Base-by-base conservation (phyloP, 2,888 invertebrate species). In the Trichogramma dendrolimi region DNA sequence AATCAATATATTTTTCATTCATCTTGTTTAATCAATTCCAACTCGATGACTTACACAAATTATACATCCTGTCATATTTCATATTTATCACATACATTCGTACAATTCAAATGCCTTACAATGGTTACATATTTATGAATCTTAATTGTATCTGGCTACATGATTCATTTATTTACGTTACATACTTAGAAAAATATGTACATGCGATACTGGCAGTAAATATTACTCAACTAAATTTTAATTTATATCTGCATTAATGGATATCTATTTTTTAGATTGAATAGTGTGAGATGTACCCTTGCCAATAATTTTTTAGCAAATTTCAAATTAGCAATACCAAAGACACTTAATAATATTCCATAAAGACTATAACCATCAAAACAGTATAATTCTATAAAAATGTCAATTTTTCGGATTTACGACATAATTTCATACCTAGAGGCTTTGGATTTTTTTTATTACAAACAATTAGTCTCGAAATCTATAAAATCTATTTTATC, bases 141-240 rank as follows among this genome's bases (percentile, higher is more conserved):
- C 61, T 61, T 61, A 64, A 60, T 43, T 62, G 55, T 64, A 65
- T 54, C 8, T 51, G 52, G 60, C 58, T 62, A 62, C 55, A 58
- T 65, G 27, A 41, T 57, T 54, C 57, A 52, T 50, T 41, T 14
- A 46, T 48, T 49, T 52, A 59, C 8, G 52, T 60, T 61, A 64
- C 49, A 52, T 51, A 59, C 51, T 60, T 51, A 60, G 49, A 62
- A 56, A 60, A 50, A 61, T 66, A 66, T 66, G 56, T 66, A 66
- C 66, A 66, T 59, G 62, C 58, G 61, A 66, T 66, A 66, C 66
- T 66, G 66, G 63, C 66, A 66, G 66, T 66, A 54, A 11, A 42
- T 61, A 65, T 65, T 60, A 46, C 61, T 65, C 58, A 8, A 55
- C 60, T 60, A 65, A 58, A 49, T 62, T 62, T 47, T 8, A 53